A percentile compares a stretch with the other conserved stretches of the same genome.
phyloP scores from a whole-genome alignment of 2,797 vertebrate species.

The Anisognathus igniventris region DNA sequence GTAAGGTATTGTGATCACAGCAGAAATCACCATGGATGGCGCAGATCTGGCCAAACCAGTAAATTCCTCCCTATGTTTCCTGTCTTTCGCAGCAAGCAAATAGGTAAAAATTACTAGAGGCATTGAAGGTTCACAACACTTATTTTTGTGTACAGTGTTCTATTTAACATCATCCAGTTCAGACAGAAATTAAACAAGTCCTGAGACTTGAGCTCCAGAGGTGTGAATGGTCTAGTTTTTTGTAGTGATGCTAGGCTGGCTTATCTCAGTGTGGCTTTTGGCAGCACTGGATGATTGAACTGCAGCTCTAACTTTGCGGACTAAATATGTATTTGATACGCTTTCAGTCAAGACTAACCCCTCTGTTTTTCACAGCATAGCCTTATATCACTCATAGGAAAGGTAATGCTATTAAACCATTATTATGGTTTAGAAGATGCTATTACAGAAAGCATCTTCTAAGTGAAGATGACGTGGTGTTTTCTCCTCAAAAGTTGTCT shows the following conservation, averaged over 20 bases:
- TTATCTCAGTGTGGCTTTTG: neutral
- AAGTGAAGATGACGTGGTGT: neutral
- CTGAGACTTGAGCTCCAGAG: neutral
- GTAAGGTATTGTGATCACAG: neutral
- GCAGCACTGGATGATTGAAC: neutral
- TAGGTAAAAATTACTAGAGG: neutral
- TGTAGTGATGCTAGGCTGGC: neutral
- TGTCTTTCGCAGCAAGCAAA: neutral
- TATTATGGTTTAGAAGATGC: no score
- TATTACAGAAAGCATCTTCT: neutral
- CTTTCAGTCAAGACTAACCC: neutral
- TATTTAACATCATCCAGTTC: neutral
- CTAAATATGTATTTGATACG: neutral
- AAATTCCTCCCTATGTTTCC: neutral
- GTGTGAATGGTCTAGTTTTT: neutral
- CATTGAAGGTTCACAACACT: neutral
- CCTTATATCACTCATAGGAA: neutral
- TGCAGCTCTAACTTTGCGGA: neutral
- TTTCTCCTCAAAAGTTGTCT: neutral
- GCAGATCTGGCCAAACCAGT: neutral
- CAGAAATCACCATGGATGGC: neutral
- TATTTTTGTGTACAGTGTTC: neutral
- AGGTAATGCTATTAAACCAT: neutral
- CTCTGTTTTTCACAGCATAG: neutral
- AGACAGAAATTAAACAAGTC: neutral